A percentile compares a stretch with the other conserved stretches of the same genome.
Evolutionary conservation across 2,888 invertebrate genomes (phyloP).

Genomic region (Lingula anatina): DNA sequence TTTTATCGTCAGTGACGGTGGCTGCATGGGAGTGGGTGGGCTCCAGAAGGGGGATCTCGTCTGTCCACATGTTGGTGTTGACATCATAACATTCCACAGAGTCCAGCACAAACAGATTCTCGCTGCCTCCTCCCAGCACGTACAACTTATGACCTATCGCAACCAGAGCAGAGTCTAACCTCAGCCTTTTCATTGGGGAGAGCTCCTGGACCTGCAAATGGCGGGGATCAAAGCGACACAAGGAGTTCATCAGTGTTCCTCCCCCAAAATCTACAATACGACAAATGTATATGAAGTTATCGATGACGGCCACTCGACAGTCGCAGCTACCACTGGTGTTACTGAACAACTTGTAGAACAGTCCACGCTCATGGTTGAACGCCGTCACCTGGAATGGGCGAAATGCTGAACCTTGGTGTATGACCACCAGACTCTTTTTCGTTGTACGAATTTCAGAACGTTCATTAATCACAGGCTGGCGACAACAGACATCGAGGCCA

Average conservation of each 20-base stretch:
- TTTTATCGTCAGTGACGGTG: constrained; percentile 25
- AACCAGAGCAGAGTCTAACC: constrained; percentile 44
- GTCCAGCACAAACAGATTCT: constrained; percentile 41
- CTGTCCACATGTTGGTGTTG: constrained; percentile 42
- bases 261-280: constrained; percentile 50
- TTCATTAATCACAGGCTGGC: constrained; percentile 35
- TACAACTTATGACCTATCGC: constrained; percentile 34
- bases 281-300: constrained; percentile 47
- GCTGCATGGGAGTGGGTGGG: constrained; percentile 44
- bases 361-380: constrained; percentile 27
- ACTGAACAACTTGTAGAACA: constrained; percentile 41
- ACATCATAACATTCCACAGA: constrained; percentile 47
- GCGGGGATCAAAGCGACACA: constrained; percentile 47
- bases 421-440: constrained; percentile 30
- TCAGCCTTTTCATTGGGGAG: constrained; percentile 37
- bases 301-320: constrained; percentile 40
- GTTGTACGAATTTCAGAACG: constrained; percentile 25
- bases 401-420: constrained; percentile 40
- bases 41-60: constrained; percentile 34
- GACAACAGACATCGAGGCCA: constrained; percentile 33
- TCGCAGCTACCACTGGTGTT: constrained; percentile 47
- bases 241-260: constrained; percentile 46
- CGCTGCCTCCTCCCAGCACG: constrained; percentile 44
- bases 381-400: constrained; percentile 49
- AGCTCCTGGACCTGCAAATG: constrained; percentile 43